Evolutionary conservation across 2,113 vertebrate genomes (phyloP).

Genomic region (Ceyx melanurus): DNA sequence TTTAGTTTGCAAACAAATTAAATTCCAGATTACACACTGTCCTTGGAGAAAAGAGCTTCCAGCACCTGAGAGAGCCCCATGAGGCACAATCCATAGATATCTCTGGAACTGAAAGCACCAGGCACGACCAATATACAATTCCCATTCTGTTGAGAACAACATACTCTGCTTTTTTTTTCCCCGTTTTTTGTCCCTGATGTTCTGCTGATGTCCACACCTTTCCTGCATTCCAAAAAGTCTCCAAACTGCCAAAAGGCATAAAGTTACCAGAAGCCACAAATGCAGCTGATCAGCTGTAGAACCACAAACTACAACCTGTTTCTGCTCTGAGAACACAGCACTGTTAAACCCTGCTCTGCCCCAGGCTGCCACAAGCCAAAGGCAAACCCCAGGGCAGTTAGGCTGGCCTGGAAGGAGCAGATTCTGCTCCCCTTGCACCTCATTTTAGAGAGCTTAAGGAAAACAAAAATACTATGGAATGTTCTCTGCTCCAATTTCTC

Average conservation of each 20-base stretch:
- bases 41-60: background rate
- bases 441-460: background rate
- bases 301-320: background rate
- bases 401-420: background rate
- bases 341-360: background rate
- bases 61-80: background rate
- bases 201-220: background rate
- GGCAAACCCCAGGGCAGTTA: background rate
- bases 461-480: background rate
- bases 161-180: background rate
- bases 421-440: background rate
- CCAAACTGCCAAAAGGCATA: background rate
- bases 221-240: background rate
- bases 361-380: background rate
- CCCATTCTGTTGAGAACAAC: background rate
- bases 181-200: background rate
- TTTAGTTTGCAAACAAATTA: background rate
- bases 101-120: background rate
- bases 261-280: background rate
- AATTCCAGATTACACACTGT: background rate
- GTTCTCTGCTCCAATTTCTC: background rate
- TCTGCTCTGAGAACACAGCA: background rate
- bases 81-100: no score
- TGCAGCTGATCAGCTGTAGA: background rate
- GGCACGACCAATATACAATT: background rate